Evolutionary conservation across 2,888 invertebrate genomes (phyloP), one percentile per base, ranked within the genome.

Genomic region (Caenorhabditis afra): DNA sequence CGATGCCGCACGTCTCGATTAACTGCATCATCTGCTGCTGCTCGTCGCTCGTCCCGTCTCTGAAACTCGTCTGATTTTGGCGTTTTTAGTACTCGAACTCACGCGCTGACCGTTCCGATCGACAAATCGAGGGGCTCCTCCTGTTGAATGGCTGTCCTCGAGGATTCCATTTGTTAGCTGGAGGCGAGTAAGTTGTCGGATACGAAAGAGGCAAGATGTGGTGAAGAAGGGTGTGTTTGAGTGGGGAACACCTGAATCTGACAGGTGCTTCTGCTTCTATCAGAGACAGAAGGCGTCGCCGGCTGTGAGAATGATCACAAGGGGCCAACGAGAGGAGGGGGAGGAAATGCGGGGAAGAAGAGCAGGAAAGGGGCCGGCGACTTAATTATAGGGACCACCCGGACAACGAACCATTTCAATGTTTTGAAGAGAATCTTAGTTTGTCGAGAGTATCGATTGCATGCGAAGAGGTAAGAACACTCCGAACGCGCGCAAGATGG

Each of bases 211-310:
- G 55, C 47, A 18, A 52, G 49, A 62, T 37, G n/a, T n/a, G n/a
- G 37, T 23, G 35, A 49, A 45, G 57, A 73, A 47, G 62, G 22
- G 62, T 44, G 73, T 37, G 44, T 47, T 53, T 53, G 76, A 37
- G 49, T 53, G 65, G 29, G 44, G 65, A 79, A 68, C 79, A 79
- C 68, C 79, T 79, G 79, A 79, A 75, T 70, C 35, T 79, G 79
- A 79, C 79, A 79, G 79, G 79, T 79, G 79, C 74, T 79, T 79
- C 74, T 59, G 57, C 52, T 79, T 79, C 74, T 73, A 62, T 73
- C 70, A 70, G 58, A 65, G 62, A 58, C 68, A 68, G 68, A 68
- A 23, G 70, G 37, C 44, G 37, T 39, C 41, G 57, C 61, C 61
- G 66, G 66, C 62, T 75, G 66, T 55, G 39, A 41, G 37, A 41